Percentiles rank a stretch among this genome's conserved stretches.
Evolutionary conservation across 2,888 invertebrate species (phyloP).

Genomic region (Biston betularia): DNA sequence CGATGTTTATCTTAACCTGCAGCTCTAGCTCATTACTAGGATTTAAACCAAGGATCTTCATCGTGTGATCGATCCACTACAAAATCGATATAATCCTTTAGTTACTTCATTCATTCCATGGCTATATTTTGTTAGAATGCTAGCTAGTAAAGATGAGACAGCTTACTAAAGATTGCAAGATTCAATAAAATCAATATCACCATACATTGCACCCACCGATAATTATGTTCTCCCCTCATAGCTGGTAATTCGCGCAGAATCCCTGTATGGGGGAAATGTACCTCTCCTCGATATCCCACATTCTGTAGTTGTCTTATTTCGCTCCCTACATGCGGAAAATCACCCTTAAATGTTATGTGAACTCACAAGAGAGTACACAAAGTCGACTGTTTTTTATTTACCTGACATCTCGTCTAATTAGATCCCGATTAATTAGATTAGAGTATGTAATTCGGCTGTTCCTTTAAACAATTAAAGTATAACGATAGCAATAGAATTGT

Average conservation of each 20-base stretch:
- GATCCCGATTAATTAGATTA: too few species aligned
- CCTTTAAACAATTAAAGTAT: too few species aligned
- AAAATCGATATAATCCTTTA: too few species aligned
- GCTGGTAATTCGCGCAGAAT: slow-evolving; percentile 29
- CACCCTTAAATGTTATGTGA: slow-evolving; percentile 29
- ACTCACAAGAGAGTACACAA: slow-evolving; percentile 11
- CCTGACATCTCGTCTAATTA: not conserved
- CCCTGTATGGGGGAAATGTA: slow-evolving; percentile 24
- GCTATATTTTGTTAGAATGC: too few species aligned
- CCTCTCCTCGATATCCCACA: slow-evolving; percentile 37
- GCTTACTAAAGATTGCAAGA: not conserved
- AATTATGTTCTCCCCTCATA: slow-evolving; percentile 8
- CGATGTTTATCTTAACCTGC: too few species aligned
- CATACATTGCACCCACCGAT: slow-evolving; percentile 7
- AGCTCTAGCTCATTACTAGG: too few species aligned
- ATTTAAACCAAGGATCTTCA: too few species aligned
- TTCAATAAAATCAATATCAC: slow-evolving; percentile 7
- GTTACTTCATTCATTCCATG: too few species aligned
- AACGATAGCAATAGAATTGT: too few species aligned
- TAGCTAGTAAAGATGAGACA: not conserved
- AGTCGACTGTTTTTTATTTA: not conserved
- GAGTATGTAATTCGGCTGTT: too few species aligned
- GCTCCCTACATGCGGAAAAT: slow-evolving; percentile 46
- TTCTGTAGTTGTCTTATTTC: slow-evolving; percentile 39
- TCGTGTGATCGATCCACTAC: too few species aligned